Percentiles rank a stretch among this genome's conserved stretches.
These are phyloP conservation scores for Hafferia zeledoni DNA, from an alignment of 2,797 vertebrate species.

Conservation along the genomic window DNA sequence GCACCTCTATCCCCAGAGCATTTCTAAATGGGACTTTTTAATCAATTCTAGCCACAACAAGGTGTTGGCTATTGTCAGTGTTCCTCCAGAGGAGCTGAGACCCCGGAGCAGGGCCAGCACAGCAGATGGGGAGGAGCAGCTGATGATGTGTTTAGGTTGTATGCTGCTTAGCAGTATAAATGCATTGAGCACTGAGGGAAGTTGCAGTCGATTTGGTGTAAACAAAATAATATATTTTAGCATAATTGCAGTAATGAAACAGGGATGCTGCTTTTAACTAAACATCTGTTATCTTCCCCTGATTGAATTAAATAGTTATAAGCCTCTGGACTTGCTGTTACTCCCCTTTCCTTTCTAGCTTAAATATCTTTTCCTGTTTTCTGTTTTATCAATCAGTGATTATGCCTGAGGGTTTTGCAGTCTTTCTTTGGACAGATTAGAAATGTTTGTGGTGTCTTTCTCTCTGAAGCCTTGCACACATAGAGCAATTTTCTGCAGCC, in stretches of 20 bases:
- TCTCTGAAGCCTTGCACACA: neutral
- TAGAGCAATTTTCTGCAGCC: fast-evolving
- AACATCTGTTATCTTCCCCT: slow-evolving; percentile 12
- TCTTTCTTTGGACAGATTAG: neutral
- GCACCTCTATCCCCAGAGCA: neutral
- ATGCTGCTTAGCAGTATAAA: neutral
- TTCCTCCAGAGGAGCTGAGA: neutral
- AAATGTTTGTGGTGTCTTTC: neutral
- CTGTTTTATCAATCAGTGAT: neutral
- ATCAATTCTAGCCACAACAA: neutral
- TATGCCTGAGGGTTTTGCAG: neutral
- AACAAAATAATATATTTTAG: slow-evolving; percentile 4
- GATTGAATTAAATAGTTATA: neutral
- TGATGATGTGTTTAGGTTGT: neutral
- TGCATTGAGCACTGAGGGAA: neutral
- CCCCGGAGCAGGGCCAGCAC: neutral
- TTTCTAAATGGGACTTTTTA: neutral
- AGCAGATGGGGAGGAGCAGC: neutral
- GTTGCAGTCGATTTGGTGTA: neutral
- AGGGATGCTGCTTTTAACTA: neutral
- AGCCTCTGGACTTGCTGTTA: neutral
- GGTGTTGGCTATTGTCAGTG: neutral
- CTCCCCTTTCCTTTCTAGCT: neutral
- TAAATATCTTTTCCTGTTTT: neutral
- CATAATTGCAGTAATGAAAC: neutral